Evolutionary conservation across 2,888 invertebrate species (phyloP).

Genomic region (Physocephala rufipes): DNA sequence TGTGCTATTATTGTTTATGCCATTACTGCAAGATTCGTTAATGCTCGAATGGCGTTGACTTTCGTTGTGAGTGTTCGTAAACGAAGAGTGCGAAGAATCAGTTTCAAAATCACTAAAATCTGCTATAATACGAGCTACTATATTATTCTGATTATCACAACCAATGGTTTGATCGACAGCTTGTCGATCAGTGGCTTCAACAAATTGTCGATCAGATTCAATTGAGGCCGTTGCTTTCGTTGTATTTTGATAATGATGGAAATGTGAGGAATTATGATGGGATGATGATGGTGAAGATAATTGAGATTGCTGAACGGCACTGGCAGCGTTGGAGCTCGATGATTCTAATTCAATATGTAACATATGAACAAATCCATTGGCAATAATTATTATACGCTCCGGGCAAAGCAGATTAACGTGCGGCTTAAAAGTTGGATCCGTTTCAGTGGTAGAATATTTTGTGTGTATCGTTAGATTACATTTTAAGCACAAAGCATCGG

Average conservation of each 20-base stretch:
- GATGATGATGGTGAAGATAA: conserved; percentile 49
- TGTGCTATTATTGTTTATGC: conserved; percentile 31
- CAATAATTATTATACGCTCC: conserved; percentile 82
- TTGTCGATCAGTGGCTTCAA: conserved; percentile 40
- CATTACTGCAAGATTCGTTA: conserved; percentile 38
- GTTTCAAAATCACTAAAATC: conserved; percentile 73
- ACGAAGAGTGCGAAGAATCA: conserved; percentile 63
- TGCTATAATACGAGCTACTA: conserved; percentile 71
- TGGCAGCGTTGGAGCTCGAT: not conserved
- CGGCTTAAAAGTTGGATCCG: conserved; percentile 80
- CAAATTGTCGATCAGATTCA: conserved; percentile 42
- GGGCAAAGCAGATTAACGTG: conserved; percentile 75
- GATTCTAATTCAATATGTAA: conserved; percentile 72
- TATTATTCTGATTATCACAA: conserved; percentile 68
- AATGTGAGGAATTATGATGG: conserved; percentile 36
- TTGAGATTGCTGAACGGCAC: conserved; percentile 39
- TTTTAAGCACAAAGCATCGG: conserved; percentile 79
- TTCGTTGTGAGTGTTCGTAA: conserved; percentile 40
- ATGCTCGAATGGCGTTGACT: conserved; percentile 24
- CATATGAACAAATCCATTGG: conserved; percentile 85
- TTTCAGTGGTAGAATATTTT: conserved; percentile 88
- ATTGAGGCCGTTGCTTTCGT: conserved; percentile 39
- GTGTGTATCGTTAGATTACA: conserved; percentile 94
- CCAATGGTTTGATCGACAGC: conserved; percentile 48
- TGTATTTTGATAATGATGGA: conserved; percentile 49